phyloP scores from a whole-genome alignment of 2,797 vertebrate genomes.

The Anguilla obscura region DNA sequence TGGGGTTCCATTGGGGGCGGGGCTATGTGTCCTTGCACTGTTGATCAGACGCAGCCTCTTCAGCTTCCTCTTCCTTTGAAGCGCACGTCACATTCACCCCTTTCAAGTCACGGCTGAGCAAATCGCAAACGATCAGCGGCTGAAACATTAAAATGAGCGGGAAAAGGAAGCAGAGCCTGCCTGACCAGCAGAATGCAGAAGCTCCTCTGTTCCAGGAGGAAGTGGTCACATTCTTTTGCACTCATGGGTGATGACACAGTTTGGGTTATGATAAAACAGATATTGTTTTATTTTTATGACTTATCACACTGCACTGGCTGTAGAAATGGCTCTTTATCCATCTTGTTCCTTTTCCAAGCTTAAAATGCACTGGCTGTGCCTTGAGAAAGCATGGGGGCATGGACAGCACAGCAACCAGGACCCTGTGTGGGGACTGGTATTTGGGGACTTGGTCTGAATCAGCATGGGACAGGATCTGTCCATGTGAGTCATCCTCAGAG shows the following conservation, averaged over 20 bases:
- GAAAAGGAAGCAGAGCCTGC: not conserved
- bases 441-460: not conserved
- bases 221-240: not conserved
- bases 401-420: not conserved
- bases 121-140: not conserved
- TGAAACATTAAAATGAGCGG: not conserved
- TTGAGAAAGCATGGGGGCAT: not conserved
- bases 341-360: not conserved
- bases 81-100: not conserved
- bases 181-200: not conserved
- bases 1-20: not conserved
- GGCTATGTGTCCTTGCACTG: slow-evolving; percentile 58
- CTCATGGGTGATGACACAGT: not conserved
- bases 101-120: not conserved
- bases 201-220: not conserved
- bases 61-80: not conserved
- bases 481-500: slow-evolving; percentile 8
- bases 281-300: not conserved
- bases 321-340: not conserved
- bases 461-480: not conserved
- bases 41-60: slow-evolving; percentile 47
- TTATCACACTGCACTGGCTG: not conserved
- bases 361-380: not conserved
- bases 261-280: not conserved
- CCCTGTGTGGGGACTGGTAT: not conserved